Base-by-base conservation (phyloP, 2,888 invertebrate genomes). In the Enoplolaimus lenunculus region DNA sequence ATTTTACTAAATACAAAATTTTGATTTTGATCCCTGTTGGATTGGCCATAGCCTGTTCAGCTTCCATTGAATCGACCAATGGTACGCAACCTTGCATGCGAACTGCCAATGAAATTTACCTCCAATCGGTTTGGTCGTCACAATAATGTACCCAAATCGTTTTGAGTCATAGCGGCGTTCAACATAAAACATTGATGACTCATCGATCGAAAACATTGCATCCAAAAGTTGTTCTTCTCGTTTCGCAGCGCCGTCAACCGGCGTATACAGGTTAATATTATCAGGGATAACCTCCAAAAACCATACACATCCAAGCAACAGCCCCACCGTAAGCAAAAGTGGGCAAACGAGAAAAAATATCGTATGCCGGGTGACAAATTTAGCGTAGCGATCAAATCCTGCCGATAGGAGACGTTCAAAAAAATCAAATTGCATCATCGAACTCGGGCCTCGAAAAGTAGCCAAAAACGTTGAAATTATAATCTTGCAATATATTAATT, bases 121-220 rank as follows among this genome's bases (percentile, higher is more conserved):
- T 79, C 78, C 1, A 72, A 75, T 31, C 77, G 77, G n/a, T 77
- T 77, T 21, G 75, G 62, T 75, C n/a, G 78, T 79, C n/a, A 79
- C 77, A 31, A 79, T 79, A 29, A 79, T 76, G 72, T 78, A 78
- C 2, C 79, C 79, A 29, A 77, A 75, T 59, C 79, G 72, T 68
- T 75, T 73, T 35, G 77, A 75, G 59, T 79, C 78, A 72, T 78
- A 78, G 64, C 79, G 78, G 69, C 79, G 71, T 0, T 76, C 76
- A 16, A 78, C 77, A 72, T 79, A 79, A 72, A 77, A 79, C 35
- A 77, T 78, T 73, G 78, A 78, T 1, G 76, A 75, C 73, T 79
- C 79, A 73, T 79, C 77, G 72, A 79, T 79, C 66, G 76, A 76
- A 72, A 79, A 79, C 26, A 77, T 73, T 26, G 68, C 45, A 70